Evolutionary conservation across 92 coral and sea anemone genomes (phyloP), one percentile per base, ranked within the genome.

Genomic region (Desmophyllum pertusum): DNA sequence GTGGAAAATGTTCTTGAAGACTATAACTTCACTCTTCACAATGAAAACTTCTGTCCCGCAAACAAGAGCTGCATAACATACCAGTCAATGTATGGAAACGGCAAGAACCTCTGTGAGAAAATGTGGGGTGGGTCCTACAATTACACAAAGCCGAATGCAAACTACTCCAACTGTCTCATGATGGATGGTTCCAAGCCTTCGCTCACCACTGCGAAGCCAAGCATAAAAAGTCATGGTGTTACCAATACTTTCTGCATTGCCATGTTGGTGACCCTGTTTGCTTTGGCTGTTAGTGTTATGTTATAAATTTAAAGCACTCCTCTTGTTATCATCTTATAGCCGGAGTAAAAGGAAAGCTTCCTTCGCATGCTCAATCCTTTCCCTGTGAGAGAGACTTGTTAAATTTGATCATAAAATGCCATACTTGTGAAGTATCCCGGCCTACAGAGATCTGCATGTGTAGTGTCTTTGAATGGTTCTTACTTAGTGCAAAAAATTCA

Each of bases 71-170:
- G 98, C 36, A 81, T 67, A 25, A 90, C 93, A 13, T 96, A 96
- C 78, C 77, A 87, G 3, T 75, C 70, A n/a, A 96, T 89, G 98
- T 96, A 90, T 59, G 78, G 76, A 23, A 88, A 63, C 79, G 98
- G 98, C 0, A 79, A 86, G 74, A 92, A 90, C 46, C 83, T 96
- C 52, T 96, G 98, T 43, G 93, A 95, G 75, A 94, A 96, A 77
- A 94, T 96, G 98, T 96, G 98, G 98, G 89, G 65, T 46, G 75
- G 90, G 11, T 96, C 98, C n/a, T 96, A 96, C 48, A 77, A 41
- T 2, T 96, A 94, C 85, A 89, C 92, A 36, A 51, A 74, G 81
- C 84, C 90, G 38, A 85, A 91, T 76, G 73, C 72, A 19, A 78
- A 90, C 29, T 85, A 83, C 36, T 89, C 95, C 51, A 93, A 93